These are phyloP conservation scores for Drosophila rhopaloa DNA, from an alignment of 1,140 invertebrate species.

Conservation along the genomic window DNA sequence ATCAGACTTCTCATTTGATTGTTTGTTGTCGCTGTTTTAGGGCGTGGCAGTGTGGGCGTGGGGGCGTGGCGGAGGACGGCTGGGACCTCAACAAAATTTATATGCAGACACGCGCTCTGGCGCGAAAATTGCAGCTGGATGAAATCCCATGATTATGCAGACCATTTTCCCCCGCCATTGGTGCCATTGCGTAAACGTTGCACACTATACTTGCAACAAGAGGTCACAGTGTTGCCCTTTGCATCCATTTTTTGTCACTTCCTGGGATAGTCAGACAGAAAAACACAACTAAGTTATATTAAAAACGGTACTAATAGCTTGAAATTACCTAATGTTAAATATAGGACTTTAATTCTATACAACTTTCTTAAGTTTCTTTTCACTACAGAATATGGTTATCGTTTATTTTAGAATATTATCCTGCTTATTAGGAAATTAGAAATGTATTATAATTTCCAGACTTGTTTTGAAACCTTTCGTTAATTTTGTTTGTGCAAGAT, in stretches of 20 bases:
- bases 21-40: constrained; percentile 25
- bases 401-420: too few relatives aligned
- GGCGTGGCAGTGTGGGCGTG: constrained; percentile 12
- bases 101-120: constrained; percentile 78
- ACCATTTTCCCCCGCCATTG: constrained; percentile 51
- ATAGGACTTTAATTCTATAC: too few relatives aligned
- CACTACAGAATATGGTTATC: too few relatives aligned
- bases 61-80: constrained; percentile 9
- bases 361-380: too few relatives aligned
- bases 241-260: constrained; percentile 24
- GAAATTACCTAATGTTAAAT: neutral
- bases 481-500: neutral
- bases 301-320: neutral
- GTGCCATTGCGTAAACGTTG: constrained; percentile 44
- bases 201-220: constrained; percentile 48
- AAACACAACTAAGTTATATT: neutral
- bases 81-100: constrained; percentile 55
- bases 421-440: too few relatives aligned
- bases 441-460: too few relatives aligned
- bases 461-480: neutral
- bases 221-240: constrained; percentile 24
- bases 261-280: neutral
- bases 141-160: constrained; percentile 82
- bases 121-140: constrained; percentile 79
- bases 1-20: constrained; percentile 18